Evolutionary conservation across 1,140 invertebrate species (phyloP), one percentile per base, ranked within the genome.

Genomic region (Eupristina koningsbergeri): DNA sequence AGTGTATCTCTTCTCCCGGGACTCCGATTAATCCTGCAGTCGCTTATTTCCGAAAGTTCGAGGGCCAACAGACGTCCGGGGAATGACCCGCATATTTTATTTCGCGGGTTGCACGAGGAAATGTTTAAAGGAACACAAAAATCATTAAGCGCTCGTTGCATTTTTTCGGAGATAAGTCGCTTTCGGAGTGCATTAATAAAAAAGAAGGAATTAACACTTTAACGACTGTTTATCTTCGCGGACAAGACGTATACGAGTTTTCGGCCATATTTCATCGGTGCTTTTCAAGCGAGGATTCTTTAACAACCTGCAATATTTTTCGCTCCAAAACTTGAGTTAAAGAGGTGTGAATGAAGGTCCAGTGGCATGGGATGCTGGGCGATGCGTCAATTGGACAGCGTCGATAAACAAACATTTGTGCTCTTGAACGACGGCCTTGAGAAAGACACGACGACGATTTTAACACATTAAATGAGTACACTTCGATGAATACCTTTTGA

Each of bases 321-420:
- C 29, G 29, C 34, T 11, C 0, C 47, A 22, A 39, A 77, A n/a
- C 0, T 47, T 9, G 39, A 64, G 41, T n/a, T 13, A 45, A 67
- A 29, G 31, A 79, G 61, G 77, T 47, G 77, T n/a, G 61, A 79
- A 79, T 31, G 77, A 63, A 77, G 36, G 22, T 47, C 7, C 45
- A 19, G 15, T 67, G 34, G 31, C 29, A 41, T 41, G 67, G 31
- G 53, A 39, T 53, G 61, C 36, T 6, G 39, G 11, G 22, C 78
- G 22, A 61, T n/a, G 53, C 34, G 75, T 76, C 34, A 76, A 76
- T 76, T 76, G 50, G 53, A 39, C 31, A 39, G 50, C 36, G 50
- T 61, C 53, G 78, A 80, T 80, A 80, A 80, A 80, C 78, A 67
- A 80, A 80, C 31, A 69, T 80, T 80, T 69, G 64, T 69, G 53